These are phyloP conservation scores for Ibycter americanus DNA, from an alignment of 2,797 vertebrate genomes.

Conservation along the genomic window DNA sequence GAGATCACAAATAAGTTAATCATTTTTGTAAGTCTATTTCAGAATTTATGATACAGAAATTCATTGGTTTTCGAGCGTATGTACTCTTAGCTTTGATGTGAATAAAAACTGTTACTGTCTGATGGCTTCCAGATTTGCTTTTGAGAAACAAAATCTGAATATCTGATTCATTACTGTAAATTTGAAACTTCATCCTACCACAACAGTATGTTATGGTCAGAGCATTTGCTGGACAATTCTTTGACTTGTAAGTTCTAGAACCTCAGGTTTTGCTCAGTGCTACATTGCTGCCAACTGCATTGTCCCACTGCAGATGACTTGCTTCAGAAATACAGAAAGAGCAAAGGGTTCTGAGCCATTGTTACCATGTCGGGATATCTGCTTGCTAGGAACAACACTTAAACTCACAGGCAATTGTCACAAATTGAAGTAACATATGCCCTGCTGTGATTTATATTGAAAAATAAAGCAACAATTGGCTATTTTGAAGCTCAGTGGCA, in stretches of 20 bases:
- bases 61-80: neutral
- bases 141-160: neutral
- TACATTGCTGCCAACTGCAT: neutral
- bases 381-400: neutral
- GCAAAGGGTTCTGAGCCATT: neutral
- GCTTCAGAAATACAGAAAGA: neutral
- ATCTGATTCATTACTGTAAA: neutral
- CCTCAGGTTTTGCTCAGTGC: neutral
- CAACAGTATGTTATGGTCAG: neutral
- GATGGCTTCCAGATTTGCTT: neutral
- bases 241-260: fast-evolving
- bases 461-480: neutral
- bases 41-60: neutral
- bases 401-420: neutral
- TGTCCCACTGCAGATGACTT: neutral
- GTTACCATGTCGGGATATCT: neutral
- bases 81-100: neutral
- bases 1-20: neutral
- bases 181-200: neutral
- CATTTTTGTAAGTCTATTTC: neutral
- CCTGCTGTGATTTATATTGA: neutral
- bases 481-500: neutral
- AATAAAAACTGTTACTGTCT: neutral
- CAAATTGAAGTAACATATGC: neutral
- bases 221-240: neutral